phyloP scores from a whole-genome alignment of 2,888 invertebrate species.

The Eilema depressum region DNA sequence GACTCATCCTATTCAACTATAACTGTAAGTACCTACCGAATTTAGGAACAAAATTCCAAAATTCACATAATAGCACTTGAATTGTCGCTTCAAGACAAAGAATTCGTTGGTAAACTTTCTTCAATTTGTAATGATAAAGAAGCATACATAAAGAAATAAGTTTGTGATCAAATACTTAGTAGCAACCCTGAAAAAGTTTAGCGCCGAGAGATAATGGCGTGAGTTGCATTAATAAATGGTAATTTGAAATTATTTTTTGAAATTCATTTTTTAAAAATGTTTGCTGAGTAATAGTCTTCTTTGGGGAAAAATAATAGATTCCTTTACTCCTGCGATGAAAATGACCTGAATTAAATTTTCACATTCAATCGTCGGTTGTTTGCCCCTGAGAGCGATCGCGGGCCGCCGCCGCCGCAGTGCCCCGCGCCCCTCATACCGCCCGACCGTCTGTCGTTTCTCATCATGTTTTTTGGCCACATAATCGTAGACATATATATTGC shows the following conservation, averaged over 20 bases:
- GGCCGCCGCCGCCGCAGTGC: slow-evolving; percentile 57
- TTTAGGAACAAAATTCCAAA: too few relatives aligned
- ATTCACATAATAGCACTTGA: too few relatives aligned
- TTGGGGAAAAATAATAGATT: slow-evolving; percentile 79
- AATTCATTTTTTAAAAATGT: slow-evolving; percentile 63
- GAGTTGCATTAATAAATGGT: slow-evolving; percentile 57
- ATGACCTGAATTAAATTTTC: slow-evolving; percentile 85
- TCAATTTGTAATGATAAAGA: not conserved
- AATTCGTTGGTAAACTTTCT: not conserved
- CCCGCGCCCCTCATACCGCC: slow-evolving; percentile 36
- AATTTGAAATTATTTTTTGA: slow-evolving; percentile 38
- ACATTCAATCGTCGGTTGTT: slow-evolving; percentile 83
- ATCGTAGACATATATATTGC: slow-evolving; percentile 42
- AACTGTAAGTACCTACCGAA: too few relatives aligned
- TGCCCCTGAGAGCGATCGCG: slow-evolving; percentile 78
- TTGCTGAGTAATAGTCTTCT: slow-evolving; percentile 73
- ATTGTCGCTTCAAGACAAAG: not conserved
- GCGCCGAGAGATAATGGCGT: slow-evolving; percentile 41
- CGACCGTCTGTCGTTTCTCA: slow-evolving; percentile 62
- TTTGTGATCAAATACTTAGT: slow-evolving; percentile 46
- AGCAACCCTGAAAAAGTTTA: slow-evolving; percentile 30
- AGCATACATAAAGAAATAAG: not conserved
- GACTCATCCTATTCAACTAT: too few relatives aligned
- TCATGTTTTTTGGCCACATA: slow-evolving; percentile 57
- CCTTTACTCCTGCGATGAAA: slow-evolving; percentile 74